Evolutionary conservation across 2,888 invertebrate species (phyloP).

Genomic region (Ganaspis brasiliensis): DNA sequence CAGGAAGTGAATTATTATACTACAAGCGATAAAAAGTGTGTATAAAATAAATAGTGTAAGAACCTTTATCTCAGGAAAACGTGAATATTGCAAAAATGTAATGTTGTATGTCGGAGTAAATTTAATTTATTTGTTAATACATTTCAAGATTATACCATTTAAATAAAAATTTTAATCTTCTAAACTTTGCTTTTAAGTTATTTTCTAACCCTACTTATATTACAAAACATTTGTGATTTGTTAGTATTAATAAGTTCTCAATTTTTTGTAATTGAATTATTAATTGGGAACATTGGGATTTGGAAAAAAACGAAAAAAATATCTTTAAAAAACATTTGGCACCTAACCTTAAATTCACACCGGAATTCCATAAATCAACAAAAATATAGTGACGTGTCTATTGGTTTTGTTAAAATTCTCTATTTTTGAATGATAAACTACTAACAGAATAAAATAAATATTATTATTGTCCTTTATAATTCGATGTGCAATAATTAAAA

Average conservation of each 20-base stretch:
- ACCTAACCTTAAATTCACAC: background rate
- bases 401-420: background rate
- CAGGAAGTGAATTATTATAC: background rate
- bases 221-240: too few species aligned
- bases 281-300: too few species aligned
- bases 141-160: background rate
- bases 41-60: background rate
- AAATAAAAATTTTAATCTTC: too few species aligned
- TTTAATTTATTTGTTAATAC: background rate
- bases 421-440: background rate
- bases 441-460: background rate
- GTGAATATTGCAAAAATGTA: background rate
- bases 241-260: too few species aligned
- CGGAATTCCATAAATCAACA: too few species aligned
- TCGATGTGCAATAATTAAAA: background rate
- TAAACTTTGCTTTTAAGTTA: too few species aligned
- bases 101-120: background rate
- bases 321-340: too few species aligned
- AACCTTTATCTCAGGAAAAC: slow-evolving; percentile 6
- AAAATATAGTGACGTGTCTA: slow-evolving; percentile 12
- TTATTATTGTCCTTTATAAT: background rate
- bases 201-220: too few species aligned
- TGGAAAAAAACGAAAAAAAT: too few species aligned
- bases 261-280: too few species aligned
- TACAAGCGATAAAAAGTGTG: background rate